Percentiles rank a stretch among this genome's conserved stretches.
phyloP scores from a whole-genome alignment of 2,888 invertebrate species.

The Endotricha flammealis region DNA sequence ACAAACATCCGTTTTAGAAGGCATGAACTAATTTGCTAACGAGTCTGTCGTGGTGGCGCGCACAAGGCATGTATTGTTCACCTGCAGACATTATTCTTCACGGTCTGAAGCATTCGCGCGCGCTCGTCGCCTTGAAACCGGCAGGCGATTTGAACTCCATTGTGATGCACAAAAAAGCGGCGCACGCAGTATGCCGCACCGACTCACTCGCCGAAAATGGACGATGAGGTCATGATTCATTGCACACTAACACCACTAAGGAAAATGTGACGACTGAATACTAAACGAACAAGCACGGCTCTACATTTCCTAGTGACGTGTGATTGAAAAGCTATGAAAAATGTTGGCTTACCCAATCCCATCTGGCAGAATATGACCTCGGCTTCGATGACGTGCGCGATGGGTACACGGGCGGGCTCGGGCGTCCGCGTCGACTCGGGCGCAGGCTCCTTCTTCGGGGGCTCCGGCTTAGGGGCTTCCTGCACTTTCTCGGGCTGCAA shows the following conservation, averaged over 20 bases:
- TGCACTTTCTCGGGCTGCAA: slow-evolving; percentile 17
- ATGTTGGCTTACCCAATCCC: slow-evolving; percentile 80
- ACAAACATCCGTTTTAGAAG: too few relatives aligned
- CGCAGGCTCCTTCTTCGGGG: slow-evolving; percentile 14
- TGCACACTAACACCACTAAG: too few relatives aligned
- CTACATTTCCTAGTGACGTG: too few relatives aligned
- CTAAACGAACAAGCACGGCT: too few relatives aligned
- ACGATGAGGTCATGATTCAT: slow-evolving; percentile 31
- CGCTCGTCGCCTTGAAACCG: slow-evolving; percentile 25
- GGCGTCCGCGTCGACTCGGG: slow-evolving; percentile 23
- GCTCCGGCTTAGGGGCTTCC: slow-evolving; percentile 20
- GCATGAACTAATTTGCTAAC: slow-evolving; percentile 5
- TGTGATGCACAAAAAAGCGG: slow-evolving; percentile 29
- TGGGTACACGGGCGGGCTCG: slow-evolving; percentile 45
- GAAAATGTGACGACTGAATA: too few relatives aligned
- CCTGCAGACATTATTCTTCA: slow-evolving; percentile 38
- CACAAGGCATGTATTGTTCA: slow-evolving; percentile 27
- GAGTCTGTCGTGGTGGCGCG: slow-evolving; percentile 1
- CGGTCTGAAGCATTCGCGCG: slow-evolving; percentile 32
- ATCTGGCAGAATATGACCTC: slow-evolving; percentile 85
- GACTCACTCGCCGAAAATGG: slow-evolving; percentile 14
- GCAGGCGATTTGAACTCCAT: slow-evolving; percentile 20
- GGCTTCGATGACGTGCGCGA: slow-evolving; percentile 78
- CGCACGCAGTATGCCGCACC: slow-evolving; percentile 16
- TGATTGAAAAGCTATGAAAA: too few relatives aligned